Evolutionary conservation across 2,888 invertebrate species (phyloP), one percentile per base, ranked within the genome.

Genomic region (Euzophera pinguis): DNA sequence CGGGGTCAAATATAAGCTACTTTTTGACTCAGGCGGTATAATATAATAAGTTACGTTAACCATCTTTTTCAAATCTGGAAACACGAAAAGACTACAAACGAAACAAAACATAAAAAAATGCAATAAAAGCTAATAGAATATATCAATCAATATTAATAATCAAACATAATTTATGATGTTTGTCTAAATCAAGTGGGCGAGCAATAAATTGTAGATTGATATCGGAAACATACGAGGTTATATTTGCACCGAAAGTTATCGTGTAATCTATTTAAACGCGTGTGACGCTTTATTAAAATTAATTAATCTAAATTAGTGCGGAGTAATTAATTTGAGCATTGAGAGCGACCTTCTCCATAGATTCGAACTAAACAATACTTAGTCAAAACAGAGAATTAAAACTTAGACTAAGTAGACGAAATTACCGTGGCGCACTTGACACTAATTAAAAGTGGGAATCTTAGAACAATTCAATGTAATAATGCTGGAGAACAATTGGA

Each of bases 381-480:
- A 63, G 63, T 57, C 62, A 61, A 60, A 75, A 75, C 69, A 72
- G 71, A 69, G 71, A 77, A 70, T 73, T 73, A 66, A 74, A 73
- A 69, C 68, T 69, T 70, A 69, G 62, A 67, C 61, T 64, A 68
- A 65, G n/a, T n/a, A n/a, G n/a, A 64, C 65, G 73, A 76, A 45
- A 78, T 82, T 78, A 79, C 65, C 62, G 55, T 53, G 61, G 59
- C 74, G 84, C 80, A 85, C 87, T 87, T 87, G 86, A 86, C 85
- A 85, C 71, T 62, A 73, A 80, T 84, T 72, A 64, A 57, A 66
- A 78, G 78, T 86, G 83, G 77, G 84, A 85, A 85, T 69, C 64
- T 69, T 74, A 67, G 62, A 73, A 84, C 85, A 84, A 82, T 55
- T 53, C 47, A 49, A 53, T 54, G 45, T 59, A 50, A 54, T 61